These are phyloP conservation scores for Sardina pilchardus DNA, from an alignment of 2,113 vertebrate genomes.

Conservation along the genomic window DNA sequence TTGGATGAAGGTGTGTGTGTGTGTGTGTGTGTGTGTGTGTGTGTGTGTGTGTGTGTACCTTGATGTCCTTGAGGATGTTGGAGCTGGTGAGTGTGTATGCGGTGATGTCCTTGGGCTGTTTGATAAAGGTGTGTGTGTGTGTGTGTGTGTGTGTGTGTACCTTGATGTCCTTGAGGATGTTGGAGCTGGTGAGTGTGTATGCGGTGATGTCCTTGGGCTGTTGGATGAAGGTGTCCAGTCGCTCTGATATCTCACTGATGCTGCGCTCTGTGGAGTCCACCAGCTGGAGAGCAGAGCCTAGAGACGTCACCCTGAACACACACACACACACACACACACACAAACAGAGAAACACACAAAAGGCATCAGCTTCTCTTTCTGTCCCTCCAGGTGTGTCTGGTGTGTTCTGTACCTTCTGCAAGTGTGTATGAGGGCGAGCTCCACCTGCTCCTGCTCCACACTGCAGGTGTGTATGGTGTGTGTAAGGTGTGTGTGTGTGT, in stretches of 20 bases:
- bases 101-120: slow-evolving; percentile 70
- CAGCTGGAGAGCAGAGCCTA: slow-evolving; percentile 76
- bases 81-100: slow-evolving; percentile 70
- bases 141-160: slow-evolving; percentile 44
- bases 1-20: slow-evolving; percentile 59
- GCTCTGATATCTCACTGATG: slow-evolving; percentile 69
- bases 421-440: no score
- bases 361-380: no score
- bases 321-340: neutral
- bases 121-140: neutral
- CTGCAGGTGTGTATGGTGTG: neutral
- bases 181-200: slow-evolving; percentile 69
- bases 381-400: no score
- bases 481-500: no score
- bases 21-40: slow-evolving; percentile 61
- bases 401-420: neutral
- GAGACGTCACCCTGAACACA: slow-evolving; percentile 71
- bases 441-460: no score
- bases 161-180: slow-evolving; percentile 75
- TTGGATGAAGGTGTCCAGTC: slow-evolving; percentile 70
- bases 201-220: slow-evolving; percentile 72
- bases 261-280: slow-evolving; percentile 79
- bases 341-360: neutral
- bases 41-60: slow-evolving; percentile 56
- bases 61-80: slow-evolving; percentile 73